A percentile compares a stretch with the other conserved stretches of the same genome.
Evolutionary conservation across 1,140 invertebrate species (phyloP).

Genomic region (Cydia splendana): DNA sequence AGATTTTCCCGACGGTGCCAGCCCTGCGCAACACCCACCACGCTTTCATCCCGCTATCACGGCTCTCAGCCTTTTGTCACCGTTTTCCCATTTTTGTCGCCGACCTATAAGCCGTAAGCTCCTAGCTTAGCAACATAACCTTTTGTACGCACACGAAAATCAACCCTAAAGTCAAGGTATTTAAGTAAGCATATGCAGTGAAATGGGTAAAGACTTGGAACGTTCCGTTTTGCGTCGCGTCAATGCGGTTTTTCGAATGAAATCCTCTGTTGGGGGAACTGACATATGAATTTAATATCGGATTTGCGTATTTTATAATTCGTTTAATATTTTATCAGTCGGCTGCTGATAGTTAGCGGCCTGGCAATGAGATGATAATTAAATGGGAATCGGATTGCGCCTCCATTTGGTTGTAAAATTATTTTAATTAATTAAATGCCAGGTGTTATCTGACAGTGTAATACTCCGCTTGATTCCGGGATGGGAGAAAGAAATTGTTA

Average conservation of each 20-base stretch:
- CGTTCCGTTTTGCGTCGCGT: constrained; percentile 35
- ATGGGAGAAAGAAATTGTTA: background rate
- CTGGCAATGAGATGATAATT: constrained; percentile 33
- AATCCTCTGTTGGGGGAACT: constrained; percentile 66
- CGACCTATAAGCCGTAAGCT: constrained; percentile 44
- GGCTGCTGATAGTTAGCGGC: constrained; percentile 35
- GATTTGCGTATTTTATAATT: constrained; percentile 58
- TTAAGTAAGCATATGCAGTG: background rate
- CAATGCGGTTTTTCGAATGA: constrained; percentile 75
- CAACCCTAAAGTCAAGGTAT: constrained; percentile 29
- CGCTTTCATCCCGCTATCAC: constrained; percentile 73
- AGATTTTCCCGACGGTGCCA: background rate
- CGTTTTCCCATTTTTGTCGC: constrained; percentile 75
- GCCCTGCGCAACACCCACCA: constrained; percentile 60
- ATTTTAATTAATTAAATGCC: constrained; percentile 10
- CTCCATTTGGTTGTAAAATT: constrained; percentile 21
- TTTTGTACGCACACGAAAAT: constrained; percentile 40
- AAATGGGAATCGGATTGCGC: constrained; percentile 24
- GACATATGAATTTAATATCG: constrained; percentile 69
- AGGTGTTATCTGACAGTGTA: constrained; percentile 2
- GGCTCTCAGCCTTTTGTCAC: constrained; percentile 72
- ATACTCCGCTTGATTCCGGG: background rate
- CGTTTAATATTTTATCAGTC: constrained; percentile 46
- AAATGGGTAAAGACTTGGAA: constrained; percentile 33
- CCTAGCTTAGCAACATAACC: constrained; percentile 37